Base-by-base conservation (phyloP, 1,140 invertebrate species). In the Drosophila bocki region DNA sequence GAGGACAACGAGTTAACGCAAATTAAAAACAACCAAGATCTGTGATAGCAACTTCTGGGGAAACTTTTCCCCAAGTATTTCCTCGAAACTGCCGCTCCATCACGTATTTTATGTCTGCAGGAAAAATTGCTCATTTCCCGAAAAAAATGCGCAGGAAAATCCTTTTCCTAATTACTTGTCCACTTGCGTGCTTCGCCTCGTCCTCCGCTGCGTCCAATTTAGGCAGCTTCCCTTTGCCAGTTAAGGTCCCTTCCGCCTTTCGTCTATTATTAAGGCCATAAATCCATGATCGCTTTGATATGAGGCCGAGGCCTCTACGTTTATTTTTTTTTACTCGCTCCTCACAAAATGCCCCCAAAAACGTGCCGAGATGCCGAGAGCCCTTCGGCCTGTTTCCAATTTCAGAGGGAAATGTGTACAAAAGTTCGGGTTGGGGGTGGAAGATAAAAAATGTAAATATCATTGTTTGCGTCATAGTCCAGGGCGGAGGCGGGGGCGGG, bases 261-360 rank as follows among this genome's bases (percentile, higher is more conserved):
- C 39, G 63, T 68, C 85, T 85, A 90, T 90, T 90, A 85, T 90
- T 91, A 90, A 90, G 85, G 85, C 85, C 77, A 90, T 90, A 90
- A 90, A 90, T 90, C 85, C 71, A 90, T 90, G 85, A 90, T 91
- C 85, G 85, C 86, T 85, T 90, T 90, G 85, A 90, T 91, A 90
- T 90, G 85, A 90, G 80, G 76, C 32, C 75, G 15, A 11, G 15
- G 19, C 15, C 69, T 26, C 13, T 58, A 17, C 41, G 29, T 80
- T 84, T 82, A 74, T 87, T 83, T 84, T 85, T 47, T 47, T 48
- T 48, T 48, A 26, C 13, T 79, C 63, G 62, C 74, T 87, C 74
- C 74, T 78, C 37, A 39, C 67, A 75, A 78, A 84, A 81, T 84
- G 84, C 80, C 84, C 79, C 54, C 67, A 67, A 72, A 79, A 88